Evolutionary conservation across 2,888 invertebrate species (phyloP).

Genomic region (Thecophora atra): DNA sequence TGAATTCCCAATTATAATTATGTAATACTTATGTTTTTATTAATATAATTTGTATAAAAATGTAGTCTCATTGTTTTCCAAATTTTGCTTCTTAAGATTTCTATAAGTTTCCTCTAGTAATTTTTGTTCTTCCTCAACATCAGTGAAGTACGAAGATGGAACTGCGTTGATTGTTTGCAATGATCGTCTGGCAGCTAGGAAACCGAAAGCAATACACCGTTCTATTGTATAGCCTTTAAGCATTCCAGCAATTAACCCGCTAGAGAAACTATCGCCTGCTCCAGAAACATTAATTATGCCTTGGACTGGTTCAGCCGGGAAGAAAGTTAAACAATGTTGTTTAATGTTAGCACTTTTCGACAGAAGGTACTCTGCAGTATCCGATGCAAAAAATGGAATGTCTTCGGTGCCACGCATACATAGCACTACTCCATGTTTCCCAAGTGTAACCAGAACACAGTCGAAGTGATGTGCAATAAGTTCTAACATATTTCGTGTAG

Average conservation of each 20-base stretch:
- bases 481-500: slow-evolving; percentile 58
- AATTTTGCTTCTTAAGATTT: slow-evolving; percentile 35
- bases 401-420: slow-evolving; percentile 51
- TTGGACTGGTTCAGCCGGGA: slow-evolving; percentile 49
- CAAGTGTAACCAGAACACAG: slow-evolving; percentile 73
- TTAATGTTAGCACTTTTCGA: background rate
- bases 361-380: slow-evolving; percentile 39
- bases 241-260: slow-evolving; percentile 75
- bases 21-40: no score
- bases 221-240: slow-evolving; percentile 69
- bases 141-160: slow-evolving; percentile 64
- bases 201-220: slow-evolving; percentile 71
- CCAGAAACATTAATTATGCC: slow-evolving; percentile 80
- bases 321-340: slow-evolving; percentile 48
- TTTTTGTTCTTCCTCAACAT: slow-evolving; percentile 39
- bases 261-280: slow-evolving; percentile 81
- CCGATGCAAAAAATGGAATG: slow-evolving; percentile 42
- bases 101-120: slow-evolving; percentile 30
- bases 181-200: slow-evolving; percentile 72
- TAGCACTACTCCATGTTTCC: slow-evolving; percentile 70
- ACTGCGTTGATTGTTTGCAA: slow-evolving; percentile 72
- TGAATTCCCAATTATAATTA: no score
- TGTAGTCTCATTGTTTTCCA: no score
- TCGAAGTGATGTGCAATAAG: slow-evolving; percentile 68
- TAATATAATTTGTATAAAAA: no score